phyloP scores from a whole-genome alignment of 2,113 vertebrate genomes.

The Rhadina sibilatrix region DNA sequence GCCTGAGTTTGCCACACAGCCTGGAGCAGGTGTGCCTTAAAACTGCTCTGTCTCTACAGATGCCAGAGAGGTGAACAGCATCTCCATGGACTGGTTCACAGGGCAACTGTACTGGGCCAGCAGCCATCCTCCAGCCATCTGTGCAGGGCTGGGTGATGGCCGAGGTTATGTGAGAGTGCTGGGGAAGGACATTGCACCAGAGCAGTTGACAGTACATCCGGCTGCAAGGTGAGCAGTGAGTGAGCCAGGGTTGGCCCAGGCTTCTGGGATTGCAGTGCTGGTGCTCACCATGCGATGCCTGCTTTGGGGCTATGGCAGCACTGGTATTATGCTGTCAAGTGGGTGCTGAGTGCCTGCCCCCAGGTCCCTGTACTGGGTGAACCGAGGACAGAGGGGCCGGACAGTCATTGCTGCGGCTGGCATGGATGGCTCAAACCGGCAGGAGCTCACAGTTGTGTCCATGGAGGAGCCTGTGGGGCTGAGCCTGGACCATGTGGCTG shows the following conservation, averaged over 20 bases:
- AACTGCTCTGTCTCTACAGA: constrained; percentile 60
- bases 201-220: constrained; percentile 81
- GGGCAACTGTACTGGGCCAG: constrained; percentile 90
- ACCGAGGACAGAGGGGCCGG: constrained; percentile 63
- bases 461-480: constrained; percentile 80
- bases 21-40: not conserved
- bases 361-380: constrained; percentile 89
- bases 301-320: not conserved
- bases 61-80: constrained; percentile 73
- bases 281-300: not conserved
- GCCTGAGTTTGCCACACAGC: not conserved
- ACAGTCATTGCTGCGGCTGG: constrained; percentile 81
- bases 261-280: not conserved
- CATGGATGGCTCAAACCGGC: constrained; percentile 85
- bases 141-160: constrained; percentile 75
- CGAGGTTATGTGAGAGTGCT: constrained; percentile 78
- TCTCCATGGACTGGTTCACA: constrained; percentile 88
- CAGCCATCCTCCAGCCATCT: constrained; percentile 71
- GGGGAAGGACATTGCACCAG: constrained; percentile 80
- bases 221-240: constrained; percentile 73
- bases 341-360: not conserved
- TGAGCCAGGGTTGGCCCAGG: not conserved
- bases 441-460: constrained; percentile 71
- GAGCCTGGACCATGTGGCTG: constrained; percentile 76
- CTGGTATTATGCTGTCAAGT: constrained; percentile 63